Evolutionary conservation across 2,888 invertebrate genomes (phyloP), one percentile per base, ranked within the genome.

Genomic region (Chrysopilus asiliformis): DNA sequence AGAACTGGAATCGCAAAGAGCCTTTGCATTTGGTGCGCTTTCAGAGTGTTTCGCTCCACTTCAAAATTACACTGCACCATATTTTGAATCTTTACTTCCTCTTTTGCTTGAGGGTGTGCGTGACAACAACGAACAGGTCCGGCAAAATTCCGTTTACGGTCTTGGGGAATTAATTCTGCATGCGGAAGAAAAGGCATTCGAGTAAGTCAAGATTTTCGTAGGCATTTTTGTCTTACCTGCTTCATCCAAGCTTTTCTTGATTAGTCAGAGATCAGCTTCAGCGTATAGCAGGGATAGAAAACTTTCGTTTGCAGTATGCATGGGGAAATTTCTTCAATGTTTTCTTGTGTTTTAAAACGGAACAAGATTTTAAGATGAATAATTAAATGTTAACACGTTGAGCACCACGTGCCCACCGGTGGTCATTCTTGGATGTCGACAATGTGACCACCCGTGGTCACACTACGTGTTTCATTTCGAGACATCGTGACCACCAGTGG

Each of bases 91-190:
- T 26, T 56, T 84, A 34, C 66, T 77, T 43, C 74, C 77, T 3
- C 53, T 76, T 8, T 73, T 82, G 53, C 60, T 78, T 39, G 66
- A 59, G 34, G 70, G 73, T 32, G 62, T 73, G 2, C 64, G 66
- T 35, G 82, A 83, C 57, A 53, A 67, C 1, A 72, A 73, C 47
- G 72, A 74, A 32, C 80, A 80, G 56, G 78, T 82, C 2, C 68
- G 84, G 35, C 82, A 81, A 52, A 85, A 85, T 60, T 69, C 80
- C 1, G 74, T 79, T 31, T 85, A 71, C 56, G 83, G 79, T 13
- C 61, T 84, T 32, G 85, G 84, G 3, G 80, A 84, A 53, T 66
- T 84, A 50, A 73, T 74, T 28, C 58, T 76, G 10, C 68, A 76
- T 56, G 74, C 77, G 33, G 76, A 72, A 55, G 72, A 75, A 31